Evolutionary conservation across 2,113 vertebrate genomes (phyloP), one percentile per base, ranked within the genome.

Genomic region (Ptilorrhoa leucosticta): DNA sequence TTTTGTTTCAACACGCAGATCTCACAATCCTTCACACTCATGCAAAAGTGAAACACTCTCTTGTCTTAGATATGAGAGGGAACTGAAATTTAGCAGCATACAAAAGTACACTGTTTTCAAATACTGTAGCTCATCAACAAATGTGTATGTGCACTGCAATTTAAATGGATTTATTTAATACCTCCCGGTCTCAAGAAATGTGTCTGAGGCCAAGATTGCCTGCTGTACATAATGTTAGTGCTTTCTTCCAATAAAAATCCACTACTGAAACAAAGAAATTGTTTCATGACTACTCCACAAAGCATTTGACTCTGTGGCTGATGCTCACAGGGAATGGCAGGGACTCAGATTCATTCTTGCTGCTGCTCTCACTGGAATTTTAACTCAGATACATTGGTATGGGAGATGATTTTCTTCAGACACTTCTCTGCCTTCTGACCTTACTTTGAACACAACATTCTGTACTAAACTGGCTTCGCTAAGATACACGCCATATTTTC

Each of bases 1-100:
- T 28, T 90, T 77, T 7, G 31, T 93, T 95, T 95, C 69, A 69
- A 68, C 42, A 69, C 20, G 48, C 45, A 51, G 72, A 39, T 85
- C 80, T 87, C 60, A 27, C 51, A 51, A 8, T 84, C 37, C 4
- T 72, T n/a, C 54, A 48, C 3, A 0, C 50, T 84, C 51, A 26
- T 31, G 61, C 85, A 87, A 76, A 90, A 70, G 10, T 48, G 61
- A 79, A 94, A 81, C 53, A 3, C 9, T 56, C 84, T 86, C n/a
- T 39, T 65, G 73, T 35, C 35, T 72, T 42, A 83, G 31, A 10
- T 56, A 27, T 85, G 26, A 86, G 11, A 70, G 14, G 64, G 80
- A 90, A 94, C 45, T 82, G 58, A 94, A 90, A 96, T 81, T 73
- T 40, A 45, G 21, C 40, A 73, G 63, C 0, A 1, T 56, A 57